Base-by-base conservation (phyloP, 2,888 invertebrate genomes). In the Antheraea assamensis region DNA sequence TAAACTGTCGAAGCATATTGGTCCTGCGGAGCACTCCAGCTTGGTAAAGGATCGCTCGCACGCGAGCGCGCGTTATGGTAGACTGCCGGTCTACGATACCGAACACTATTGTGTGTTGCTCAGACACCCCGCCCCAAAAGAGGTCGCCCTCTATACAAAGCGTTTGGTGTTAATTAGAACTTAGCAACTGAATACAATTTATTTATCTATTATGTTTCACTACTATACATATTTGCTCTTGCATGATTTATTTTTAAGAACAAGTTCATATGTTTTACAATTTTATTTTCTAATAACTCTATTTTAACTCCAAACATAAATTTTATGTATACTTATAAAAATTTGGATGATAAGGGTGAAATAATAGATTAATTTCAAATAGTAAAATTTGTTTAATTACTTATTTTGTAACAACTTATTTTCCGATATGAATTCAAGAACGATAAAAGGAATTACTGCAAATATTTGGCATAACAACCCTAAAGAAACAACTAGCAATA, bases 1-100 rank as follows among this genome's bases (percentile, higher is more conserved):
- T 84, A 94, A 89, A 85, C 89, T 94, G 89, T 94, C 95, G 92
- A 95, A 88, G 85, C 95, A 94, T 93, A 92, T 88, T 88, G 94
- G 93, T 86, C 90, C 93, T 85, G 89, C 89, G 88, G 94, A 92
- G 84, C 89, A 90, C 90, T 94, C 94, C 94, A 94, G 94, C 82
- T 92, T 94, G 89, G 81, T 79, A 88, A 87, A 87, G 90, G 85
- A 90, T 88, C 90, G 92, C 91, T 88, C 90, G 92, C 91, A 86
- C 93, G 88, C 93, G 90, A 88, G 88, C 92, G 92, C 93, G 94
- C 87, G 81, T 86, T 86, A 88, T 87, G 79, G 81, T 85, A 88
- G 86, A 93, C 94, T 94, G 93, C 87, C 90, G 87, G 85, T 77
- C 83, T 82, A 80, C 82, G 79, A 80, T 82, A 84, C 84, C 81